Percentiles rank a stretch among this genome's conserved stretches.
Evolutionary conservation across 2,113 vertebrate species (phyloP).

Genomic region (Chunga burmeisteri): DNA sequence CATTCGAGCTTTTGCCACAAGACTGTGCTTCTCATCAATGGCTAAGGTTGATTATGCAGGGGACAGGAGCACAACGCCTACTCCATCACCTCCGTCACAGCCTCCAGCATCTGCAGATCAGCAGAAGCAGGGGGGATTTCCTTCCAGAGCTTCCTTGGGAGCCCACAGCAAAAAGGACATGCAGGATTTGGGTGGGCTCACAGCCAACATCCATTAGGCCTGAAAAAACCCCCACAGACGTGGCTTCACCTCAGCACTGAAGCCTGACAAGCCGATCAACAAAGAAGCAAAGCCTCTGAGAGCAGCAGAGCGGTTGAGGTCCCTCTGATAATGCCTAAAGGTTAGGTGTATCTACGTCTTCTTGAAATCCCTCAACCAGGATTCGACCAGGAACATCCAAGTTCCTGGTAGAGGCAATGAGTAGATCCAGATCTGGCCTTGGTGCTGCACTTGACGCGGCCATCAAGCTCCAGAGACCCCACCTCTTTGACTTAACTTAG

Average conservation of each 20-base stretch:
- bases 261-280: not conserved
- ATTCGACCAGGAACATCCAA: too few relatives aligned
- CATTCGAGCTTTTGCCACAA: not conserved
- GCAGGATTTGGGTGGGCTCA: not conserved
- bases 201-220: not conserved
- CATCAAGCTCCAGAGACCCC: not conserved
- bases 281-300: not conserved
- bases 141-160: slow-evolving; percentile 35
- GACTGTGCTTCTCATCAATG: not conserved
- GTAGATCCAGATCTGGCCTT: not conserved
- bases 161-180: fast-evolving
- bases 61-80: not conserved
- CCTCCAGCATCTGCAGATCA: not conserved
- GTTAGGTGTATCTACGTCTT: not conserved
- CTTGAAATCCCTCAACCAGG: not conserved
- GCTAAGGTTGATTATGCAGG: not conserved
- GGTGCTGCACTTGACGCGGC: not conserved
- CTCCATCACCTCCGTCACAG: fast-evolving
- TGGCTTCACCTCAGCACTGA: not conserved
- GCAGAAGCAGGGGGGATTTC: not conserved
- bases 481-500: not conserved
- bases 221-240: not conserved
- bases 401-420: not conserved
- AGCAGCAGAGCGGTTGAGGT: not conserved
- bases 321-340: not conserved